Evolutionary conservation across 2,797 vertebrate species (phyloP).

Genomic region (Agapornis canus): DNA sequence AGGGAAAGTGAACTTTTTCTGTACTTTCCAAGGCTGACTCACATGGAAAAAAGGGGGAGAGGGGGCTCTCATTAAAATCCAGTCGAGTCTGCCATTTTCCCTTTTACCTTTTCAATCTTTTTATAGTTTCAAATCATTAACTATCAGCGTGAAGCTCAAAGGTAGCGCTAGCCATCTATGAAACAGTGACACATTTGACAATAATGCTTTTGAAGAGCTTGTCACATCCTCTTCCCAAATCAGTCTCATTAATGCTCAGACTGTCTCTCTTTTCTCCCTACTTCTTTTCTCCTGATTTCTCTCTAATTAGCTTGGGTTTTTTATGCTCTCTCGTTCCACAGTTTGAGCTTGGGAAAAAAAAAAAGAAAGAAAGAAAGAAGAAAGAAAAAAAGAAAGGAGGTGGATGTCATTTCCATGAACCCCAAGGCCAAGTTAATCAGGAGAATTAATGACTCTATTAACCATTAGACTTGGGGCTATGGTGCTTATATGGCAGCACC

Average conservation of each 20-base stretch:
- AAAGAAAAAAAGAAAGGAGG: slow-evolving; percentile 68
- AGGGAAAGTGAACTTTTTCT: slow-evolving; percentile 52
- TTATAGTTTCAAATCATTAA: slow-evolving; percentile 92
- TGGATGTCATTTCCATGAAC: slow-evolving; percentile 92
- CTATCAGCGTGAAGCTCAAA: slow-evolving; percentile 87
- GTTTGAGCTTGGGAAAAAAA: slow-evolving; percentile 71
- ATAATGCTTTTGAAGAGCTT: slow-evolving; percentile 91
- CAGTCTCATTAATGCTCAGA: slow-evolving; percentile 95
- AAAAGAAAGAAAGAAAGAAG: slow-evolving; percentile 10
- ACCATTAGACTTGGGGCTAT: slow-evolving; percentile 86
- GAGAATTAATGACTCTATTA: slow-evolving; percentile 99
- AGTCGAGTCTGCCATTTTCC: slow-evolving; percentile 86
- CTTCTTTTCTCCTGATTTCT: slow-evolving; percentile 82
- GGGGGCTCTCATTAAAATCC: slow-evolving; percentile 88
- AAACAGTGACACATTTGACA: slow-evolving; percentile 86
- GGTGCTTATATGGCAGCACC: slow-evolving; percentile 77
- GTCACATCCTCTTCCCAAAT: slow-evolving; percentile 93
- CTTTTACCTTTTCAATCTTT: slow-evolving; percentile 84
- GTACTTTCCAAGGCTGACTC: slow-evolving; percentile 54
- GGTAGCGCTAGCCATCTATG: slow-evolving; percentile 85
- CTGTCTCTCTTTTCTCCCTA: slow-evolving; percentile 86
- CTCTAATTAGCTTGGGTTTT: slow-evolving; percentile 93
- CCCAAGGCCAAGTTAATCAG: slow-evolving; percentile 99
- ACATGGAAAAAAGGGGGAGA: neutral
- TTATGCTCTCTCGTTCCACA: slow-evolving; percentile 85